Conservation (phyloP, 2,113 vertebrate genomes). For the Cairina moschata region DNA sequence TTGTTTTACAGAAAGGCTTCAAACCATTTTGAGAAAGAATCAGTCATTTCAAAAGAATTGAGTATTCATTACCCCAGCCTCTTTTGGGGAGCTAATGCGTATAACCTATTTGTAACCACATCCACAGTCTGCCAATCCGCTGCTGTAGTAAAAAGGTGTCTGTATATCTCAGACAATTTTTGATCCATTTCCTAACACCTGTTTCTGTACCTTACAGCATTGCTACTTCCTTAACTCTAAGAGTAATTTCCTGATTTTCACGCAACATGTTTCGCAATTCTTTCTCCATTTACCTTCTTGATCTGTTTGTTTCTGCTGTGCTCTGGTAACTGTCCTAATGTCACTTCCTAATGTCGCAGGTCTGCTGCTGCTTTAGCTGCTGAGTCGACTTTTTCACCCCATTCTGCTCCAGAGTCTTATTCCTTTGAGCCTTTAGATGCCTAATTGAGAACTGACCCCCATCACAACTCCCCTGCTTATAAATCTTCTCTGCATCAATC, state of each 20-base stretch:
- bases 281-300: not conserved
- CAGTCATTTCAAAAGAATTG: not conserved
- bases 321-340: not conserved
- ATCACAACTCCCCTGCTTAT: not conserved
- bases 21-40: not conserved
- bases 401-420: not conserved
- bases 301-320: not conserved
- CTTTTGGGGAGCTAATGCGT: not conserved
- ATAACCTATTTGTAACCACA: not conserved
- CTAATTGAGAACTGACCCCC: not conserved
- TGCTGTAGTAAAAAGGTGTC: not conserved
- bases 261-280: not conserved
- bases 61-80: not conserved
- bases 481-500: not conserved
- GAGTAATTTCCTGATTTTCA: not conserved
- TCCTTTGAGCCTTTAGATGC: not conserved
- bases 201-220: not conserved
- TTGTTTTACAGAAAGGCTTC: not conserved
- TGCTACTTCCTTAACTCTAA: not conserved
- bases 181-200: not conserved
- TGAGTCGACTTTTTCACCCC: not conserved
- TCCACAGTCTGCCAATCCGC: not conserved
- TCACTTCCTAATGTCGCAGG: not conserved
- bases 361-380: not conserved
- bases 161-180: not conserved